Percentiles rank a stretch among this genome's conserved stretches.
Evolutionary conservation across 2,113 vertebrate species (phyloP).

Genomic region (Phylloscopus trochilus): DNA sequence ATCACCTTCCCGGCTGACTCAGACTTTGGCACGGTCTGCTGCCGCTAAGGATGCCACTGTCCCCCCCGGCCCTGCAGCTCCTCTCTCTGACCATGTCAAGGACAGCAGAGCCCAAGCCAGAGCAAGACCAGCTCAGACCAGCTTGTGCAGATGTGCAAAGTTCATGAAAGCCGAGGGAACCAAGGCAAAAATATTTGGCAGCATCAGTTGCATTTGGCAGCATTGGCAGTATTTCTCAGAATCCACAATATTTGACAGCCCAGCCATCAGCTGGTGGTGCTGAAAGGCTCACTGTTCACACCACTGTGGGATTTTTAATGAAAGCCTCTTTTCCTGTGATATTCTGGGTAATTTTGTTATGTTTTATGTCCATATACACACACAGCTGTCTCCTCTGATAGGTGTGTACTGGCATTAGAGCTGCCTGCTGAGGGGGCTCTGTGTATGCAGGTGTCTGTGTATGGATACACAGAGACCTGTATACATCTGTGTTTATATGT

Average conservation of each 20-base stretch:
- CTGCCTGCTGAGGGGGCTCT: background rate
- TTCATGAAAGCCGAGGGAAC: background rate
- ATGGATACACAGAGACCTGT: background rate
- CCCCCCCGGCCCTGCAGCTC: background rate
- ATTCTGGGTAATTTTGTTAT: background rate
- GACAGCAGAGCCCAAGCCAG: background rate
- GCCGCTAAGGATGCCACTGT: background rate
- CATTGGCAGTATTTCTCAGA: background rate
- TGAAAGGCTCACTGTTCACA: background rate
- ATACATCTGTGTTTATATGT: background rate
- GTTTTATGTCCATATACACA: background rate
- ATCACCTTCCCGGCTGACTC: background rate
- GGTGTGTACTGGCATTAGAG: background rate
- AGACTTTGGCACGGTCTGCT: background rate
- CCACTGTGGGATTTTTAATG: background rate
- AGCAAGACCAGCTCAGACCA: background rate
- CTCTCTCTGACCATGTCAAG: background rate
- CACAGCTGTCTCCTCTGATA: background rate
- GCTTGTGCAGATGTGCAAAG: conserved; percentile 15
- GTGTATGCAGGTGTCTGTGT: background rate
- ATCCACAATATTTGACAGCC: background rate
- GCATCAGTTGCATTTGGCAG: background rate
- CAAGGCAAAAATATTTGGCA: background rate
- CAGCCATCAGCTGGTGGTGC: background rate
- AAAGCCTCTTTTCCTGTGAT: background rate